These are phyloP conservation scores for Epizoanthus illoricatus DNA, from an alignment of 92 coral and sea anemone genomes.

Conservation along the genomic window DNA sequence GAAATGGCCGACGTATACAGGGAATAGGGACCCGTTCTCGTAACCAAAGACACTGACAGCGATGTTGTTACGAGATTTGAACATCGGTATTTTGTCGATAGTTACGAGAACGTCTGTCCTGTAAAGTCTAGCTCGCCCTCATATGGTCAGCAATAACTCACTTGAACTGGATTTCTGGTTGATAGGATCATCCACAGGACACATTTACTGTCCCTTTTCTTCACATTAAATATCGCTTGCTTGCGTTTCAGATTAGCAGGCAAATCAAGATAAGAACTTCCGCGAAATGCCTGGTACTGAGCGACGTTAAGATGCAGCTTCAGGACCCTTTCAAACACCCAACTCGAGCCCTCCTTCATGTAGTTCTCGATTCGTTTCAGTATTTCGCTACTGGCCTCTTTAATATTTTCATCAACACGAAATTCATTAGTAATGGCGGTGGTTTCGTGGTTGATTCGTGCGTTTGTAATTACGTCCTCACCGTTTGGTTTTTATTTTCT, in stretches of 20 bases:
- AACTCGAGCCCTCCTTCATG: constrained; percentile 35
- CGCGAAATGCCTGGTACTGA: background rate
- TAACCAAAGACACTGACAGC: constrained; percentile 34
- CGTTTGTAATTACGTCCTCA: constrained; percentile 11
- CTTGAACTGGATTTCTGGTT: background rate
- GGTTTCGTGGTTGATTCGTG: constrained; percentile 3
- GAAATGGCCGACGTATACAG: background rate
- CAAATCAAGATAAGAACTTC: background rate
- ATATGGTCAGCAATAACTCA: background rate
- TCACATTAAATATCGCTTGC: background rate
- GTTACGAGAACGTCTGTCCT: background rate
- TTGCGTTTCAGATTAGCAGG: constrained; percentile 2
- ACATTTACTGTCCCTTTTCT: background rate
- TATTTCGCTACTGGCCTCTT: constrained; percentile 19
- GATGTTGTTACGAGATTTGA: constrained; percentile 25
- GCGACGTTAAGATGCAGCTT: background rate
- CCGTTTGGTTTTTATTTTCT: background rate
- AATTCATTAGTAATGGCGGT: background rate
- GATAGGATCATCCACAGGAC: background rate
- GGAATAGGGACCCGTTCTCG: constrained; percentile 11
- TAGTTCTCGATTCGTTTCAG: constrained; percentile 20
- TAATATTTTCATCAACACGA: background rate
- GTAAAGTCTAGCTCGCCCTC: background rate
- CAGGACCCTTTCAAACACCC: background rate
- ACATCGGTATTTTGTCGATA: constrained; percentile 18